A percentile compares a stretch with the other conserved stretches of the same genome.
phyloP scores from a whole-genome alignment of 1,140 invertebrate genomes.

The Pomacea maculata region DNA sequence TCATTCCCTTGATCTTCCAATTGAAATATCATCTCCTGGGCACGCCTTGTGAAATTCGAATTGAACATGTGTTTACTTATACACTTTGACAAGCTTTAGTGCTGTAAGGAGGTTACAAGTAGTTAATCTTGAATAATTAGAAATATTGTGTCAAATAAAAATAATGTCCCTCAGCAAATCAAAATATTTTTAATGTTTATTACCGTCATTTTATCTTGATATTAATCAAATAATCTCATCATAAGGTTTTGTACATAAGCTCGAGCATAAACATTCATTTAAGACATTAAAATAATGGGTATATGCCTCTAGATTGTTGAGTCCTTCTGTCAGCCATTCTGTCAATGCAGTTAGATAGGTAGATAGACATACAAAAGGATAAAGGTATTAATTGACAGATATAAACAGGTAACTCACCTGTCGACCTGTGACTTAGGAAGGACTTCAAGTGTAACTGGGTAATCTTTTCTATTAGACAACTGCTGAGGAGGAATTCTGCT shows the following conservation, averaged over 20 bases:
- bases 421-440: conserved; percentile 22
- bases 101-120: not conserved
- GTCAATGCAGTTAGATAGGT: too few relatives aligned
- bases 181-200: not conserved
- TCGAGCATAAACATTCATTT: too few relatives aligned
- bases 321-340: too few relatives aligned
- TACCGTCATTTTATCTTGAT: not conserved
- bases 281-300: too few relatives aligned
- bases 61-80: not conserved
- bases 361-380: too few relatives aligned
- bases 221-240: not conserved
- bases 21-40: conserved; percentile 22
- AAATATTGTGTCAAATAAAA: too few relatives aligned
- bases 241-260: not conserved
- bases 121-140: not conserved
- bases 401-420: conserved; percentile 13
- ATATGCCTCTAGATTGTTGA: too few relatives aligned
- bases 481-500: conserved; percentile 1
- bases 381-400: too few relatives aligned
- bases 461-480: not conserved
- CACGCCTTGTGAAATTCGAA: conserved; percentile 18
- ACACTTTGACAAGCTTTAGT: too few relatives aligned
- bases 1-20: conserved; percentile 19
- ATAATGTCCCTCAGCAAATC: not conserved
- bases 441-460: conserved; percentile 7